These are phyloP conservation scores for Octomys mimax DNA, from an alignment of 2,797 vertebrate genomes.

Conservation along the genomic window DNA sequence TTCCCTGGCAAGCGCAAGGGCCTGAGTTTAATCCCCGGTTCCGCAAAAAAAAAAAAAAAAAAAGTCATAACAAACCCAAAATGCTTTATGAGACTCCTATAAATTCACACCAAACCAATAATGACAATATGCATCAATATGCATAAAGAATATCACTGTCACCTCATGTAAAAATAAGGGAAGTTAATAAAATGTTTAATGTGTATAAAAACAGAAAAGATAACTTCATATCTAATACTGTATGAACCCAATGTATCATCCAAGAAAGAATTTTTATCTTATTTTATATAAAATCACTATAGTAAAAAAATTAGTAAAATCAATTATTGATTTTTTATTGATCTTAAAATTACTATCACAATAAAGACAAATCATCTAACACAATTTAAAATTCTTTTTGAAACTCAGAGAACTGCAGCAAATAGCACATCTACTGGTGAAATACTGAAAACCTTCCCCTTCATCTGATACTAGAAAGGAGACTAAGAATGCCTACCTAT, in stretches of 20 bases:
- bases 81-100: background rate
- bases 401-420: background rate
- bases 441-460: background rate
- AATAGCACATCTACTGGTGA: background rate
- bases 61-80: background rate
- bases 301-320: background rate
- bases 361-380: background rate
- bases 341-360: background rate
- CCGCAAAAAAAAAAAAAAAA: too few species aligned
- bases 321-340: background rate
- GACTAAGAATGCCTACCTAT: background rate
- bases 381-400: background rate
- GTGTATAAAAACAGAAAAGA: conserved; percentile 20
- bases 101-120: background rate
- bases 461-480: background rate
- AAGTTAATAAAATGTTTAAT: conserved; percentile 39
- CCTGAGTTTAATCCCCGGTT: too few species aligned
- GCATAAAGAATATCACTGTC: conserved; percentile 29
- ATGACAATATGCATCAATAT: background rate
- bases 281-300: background rate
- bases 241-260: conserved; percentile 19
- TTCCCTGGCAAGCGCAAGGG: too few species aligned
- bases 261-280: background rate
- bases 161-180: background rate
- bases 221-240: background rate